Percentiles rank a stretch among this genome's conserved stretches.
phyloP scores from a whole-genome alignment of 2,797 vertebrate species.

The Luscinia luscinia region DNA sequence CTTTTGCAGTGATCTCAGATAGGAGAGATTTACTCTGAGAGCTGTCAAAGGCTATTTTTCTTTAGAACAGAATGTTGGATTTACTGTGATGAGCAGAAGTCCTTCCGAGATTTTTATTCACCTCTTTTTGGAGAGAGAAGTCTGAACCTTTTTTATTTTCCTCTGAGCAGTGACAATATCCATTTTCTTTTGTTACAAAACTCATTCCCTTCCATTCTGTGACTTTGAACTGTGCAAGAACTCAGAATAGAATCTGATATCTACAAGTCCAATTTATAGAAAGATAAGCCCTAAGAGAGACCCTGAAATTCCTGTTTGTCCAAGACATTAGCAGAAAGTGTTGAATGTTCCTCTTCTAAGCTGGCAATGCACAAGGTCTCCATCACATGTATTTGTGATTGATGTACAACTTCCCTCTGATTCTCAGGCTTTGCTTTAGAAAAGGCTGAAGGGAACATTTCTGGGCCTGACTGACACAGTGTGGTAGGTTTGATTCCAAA shows the following conservation, averaged over 20 bases:
- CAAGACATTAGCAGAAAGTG: neutral
- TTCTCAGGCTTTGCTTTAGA: neutral
- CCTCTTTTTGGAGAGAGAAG: neutral
- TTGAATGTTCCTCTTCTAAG: neutral
- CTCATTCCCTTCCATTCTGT: neutral
- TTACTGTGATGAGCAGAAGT: neutral
- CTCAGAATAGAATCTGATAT: neutral
- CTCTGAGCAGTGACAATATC: neutral
- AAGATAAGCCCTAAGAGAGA: neutral
- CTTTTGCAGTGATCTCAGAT: neutral
- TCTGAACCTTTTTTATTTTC: neutral
- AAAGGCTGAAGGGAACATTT: neutral
- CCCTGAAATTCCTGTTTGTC: neutral
- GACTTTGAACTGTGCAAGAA: neutral
- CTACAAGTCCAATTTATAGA: neutral
- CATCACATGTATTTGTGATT: neutral
- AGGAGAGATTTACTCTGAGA: neutral
- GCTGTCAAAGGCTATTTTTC: neutral
- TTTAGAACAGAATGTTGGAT: neutral
- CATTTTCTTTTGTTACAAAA: neutral
- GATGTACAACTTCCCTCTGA: neutral
- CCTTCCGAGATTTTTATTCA: neutral
- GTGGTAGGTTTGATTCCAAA: neutral
- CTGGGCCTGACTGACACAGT: too few species aligned
- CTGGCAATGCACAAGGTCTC: neutral